Base-by-base conservation (phyloP, 2,113 vertebrate genomes). In the Onychorhynchus coronatus region DNA sequence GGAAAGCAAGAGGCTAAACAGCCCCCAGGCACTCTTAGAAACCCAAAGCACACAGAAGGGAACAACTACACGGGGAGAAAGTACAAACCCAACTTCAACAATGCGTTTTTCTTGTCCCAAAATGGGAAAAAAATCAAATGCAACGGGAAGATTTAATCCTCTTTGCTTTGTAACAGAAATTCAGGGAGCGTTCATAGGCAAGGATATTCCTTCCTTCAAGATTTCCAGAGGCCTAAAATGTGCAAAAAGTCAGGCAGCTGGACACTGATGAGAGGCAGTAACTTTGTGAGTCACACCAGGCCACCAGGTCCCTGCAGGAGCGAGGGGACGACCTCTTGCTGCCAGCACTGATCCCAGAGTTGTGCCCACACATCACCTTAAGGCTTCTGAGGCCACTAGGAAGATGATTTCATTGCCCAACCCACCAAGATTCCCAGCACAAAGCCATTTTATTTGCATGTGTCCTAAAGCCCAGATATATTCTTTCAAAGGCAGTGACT, bases 181-280 rank as follows among this genome's bases (percentile, higher is more conserved):
- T 5, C 39, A 55, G 39, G 3, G 50, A 19, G n/a, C 41, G 39
- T 12, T 75, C 33, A 33, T 0, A 47, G 44, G 27, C 0, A 24
- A 65, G 44, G 35, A 39, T 28, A 22, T 11, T 33, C 37, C 76
- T 44, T 27, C 7, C 76, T 44, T 27, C 7, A 9, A 25, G 50
- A 39, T 17, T 70, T 46, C 53, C 70, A 79, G 18, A 56, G 53
- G 58, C 23, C 8, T 44, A 39, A 35, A 50, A 24, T 3, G 12
- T 37, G 16, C 2, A 72, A 35, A 20, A 31, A 49, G 28, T 19
- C 67, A 77, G 59, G 42, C 19, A 58, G 46, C 5, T 8, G 35
- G 62, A 83, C 41, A n/a, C 63, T 33, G 52, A 39, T 5, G 15
- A 68, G 24, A 47, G 30, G 15, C 46, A 53, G 55, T 4, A 53